Conservation (phyloP, 1,140 invertebrate species). For the Drosophila fuyamai region DNA sequence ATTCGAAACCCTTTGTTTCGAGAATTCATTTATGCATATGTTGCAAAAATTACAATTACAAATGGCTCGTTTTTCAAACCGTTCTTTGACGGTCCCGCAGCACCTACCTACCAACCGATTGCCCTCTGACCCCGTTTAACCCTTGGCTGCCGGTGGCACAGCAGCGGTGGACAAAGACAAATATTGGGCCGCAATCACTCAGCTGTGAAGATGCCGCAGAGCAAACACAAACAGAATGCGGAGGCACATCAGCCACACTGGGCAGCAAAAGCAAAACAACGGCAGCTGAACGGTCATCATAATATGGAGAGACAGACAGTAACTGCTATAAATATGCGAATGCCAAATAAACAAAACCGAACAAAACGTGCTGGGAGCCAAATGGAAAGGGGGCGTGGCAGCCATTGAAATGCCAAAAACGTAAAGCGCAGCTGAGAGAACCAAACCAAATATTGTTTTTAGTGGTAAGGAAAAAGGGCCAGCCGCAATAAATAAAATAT, state of each 20-base stretch:
- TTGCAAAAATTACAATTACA: slow-evolving; percentile 56
- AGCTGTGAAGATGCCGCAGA: slow-evolving; percentile 75
- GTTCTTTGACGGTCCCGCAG: neutral
- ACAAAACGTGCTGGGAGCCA: slow-evolving; percentile 48
- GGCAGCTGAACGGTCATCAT: slow-evolving; percentile 31
- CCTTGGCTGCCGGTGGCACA: slow-evolving; percentile 23
- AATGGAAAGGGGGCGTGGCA: slow-evolving; percentile 63
- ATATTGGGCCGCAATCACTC: slow-evolving; percentile 75
- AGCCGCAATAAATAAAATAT: neutral
- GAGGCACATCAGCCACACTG: slow-evolving; percentile 38
- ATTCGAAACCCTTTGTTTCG: slow-evolving; percentile 2
- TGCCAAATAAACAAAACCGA: slow-evolving; percentile 44
- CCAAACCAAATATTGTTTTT: slow-evolving; percentile 66
- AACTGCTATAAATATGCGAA: slow-evolving; percentile 65
- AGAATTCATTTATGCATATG: slow-evolving; percentile 34
- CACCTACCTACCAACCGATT: neutral
- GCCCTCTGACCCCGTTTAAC: slow-evolving; percentile 22
- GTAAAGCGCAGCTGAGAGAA: slow-evolving; percentile 47
- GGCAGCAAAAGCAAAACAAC: slow-evolving; percentile 47
- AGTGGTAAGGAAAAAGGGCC: slow-evolving; percentile 4
- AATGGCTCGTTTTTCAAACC: slow-evolving; percentile 18
- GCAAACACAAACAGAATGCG: slow-evolving; percentile 56
- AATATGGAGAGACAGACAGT: slow-evolving; percentile 38
- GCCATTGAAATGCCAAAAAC: slow-evolving; percentile 77
- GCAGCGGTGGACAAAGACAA: slow-evolving; percentile 58